A percentile compares a stretch with the other conserved stretches of the same genome.
phyloP scores from a whole-genome alignment of 2,888 invertebrate genomes.

The Plebejus melissa region DNA sequence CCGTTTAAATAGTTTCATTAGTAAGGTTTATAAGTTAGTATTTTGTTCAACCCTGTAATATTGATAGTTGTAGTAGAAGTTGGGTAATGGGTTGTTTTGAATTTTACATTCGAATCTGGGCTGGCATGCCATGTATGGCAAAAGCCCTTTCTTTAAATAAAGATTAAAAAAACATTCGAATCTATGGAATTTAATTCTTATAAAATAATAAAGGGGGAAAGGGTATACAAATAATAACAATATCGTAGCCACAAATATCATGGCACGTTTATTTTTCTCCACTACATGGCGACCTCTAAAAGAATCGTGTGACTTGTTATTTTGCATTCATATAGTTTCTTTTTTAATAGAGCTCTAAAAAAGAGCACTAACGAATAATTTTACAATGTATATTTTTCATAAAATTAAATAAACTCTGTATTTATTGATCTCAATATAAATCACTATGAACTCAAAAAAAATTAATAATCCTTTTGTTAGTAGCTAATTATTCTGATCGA shows the following conservation, averaged over 20 bases:
- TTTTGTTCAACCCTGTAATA: background rate
- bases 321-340: slow-evolving; percentile 74
- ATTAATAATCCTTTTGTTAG: slow-evolving; percentile 72
- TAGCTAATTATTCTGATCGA: slow-evolving; percentile 76
- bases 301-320: slow-evolving; percentile 79
- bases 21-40: background rate
- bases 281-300: slow-evolving; percentile 80
- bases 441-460: slow-evolving; percentile 74
- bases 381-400: slow-evolving; percentile 75
- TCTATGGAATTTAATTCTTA: too few species aligned
- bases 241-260: slow-evolving; percentile 76
- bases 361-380: slow-evolving; percentile 71
- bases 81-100: too few species aligned
- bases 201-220: slow-evolving; percentile 20
- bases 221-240: slow-evolving; percentile 52
- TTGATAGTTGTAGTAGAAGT: background rate
- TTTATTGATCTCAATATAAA: slow-evolving; percentile 76
- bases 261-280: slow-evolving; percentile 81
- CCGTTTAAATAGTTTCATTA: too few species aligned
- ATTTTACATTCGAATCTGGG: too few species aligned
- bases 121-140: too few species aligned
- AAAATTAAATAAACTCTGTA: slow-evolving; percentile 79
- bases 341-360: slow-evolving; percentile 70
- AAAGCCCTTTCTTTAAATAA: too few species aligned
- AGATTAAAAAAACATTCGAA: too few species aligned